Base-by-base conservation (phyloP, 2,888 invertebrate species). In the Mesorhabditis spiculigera region DNA sequence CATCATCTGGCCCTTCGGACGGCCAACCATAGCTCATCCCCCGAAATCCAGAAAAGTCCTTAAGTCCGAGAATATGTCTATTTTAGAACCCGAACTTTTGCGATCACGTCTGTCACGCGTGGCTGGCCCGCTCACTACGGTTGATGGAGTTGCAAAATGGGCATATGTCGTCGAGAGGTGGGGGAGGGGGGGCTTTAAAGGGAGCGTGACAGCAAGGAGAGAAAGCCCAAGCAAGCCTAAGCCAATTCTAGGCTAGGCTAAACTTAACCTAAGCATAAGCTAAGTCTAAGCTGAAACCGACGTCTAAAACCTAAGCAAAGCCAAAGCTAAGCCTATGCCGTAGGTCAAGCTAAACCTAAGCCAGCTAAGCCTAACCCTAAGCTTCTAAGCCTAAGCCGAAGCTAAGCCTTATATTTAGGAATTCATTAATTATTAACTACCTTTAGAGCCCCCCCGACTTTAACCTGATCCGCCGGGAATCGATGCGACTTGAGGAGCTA, bases 101-200 rank as follows among this genome's bases (percentile, higher is more conserved):
- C 70, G 82, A 81, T 67, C 78, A 78, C 65, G 81, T 81, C 42
- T 75, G 79, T 63, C 81, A 74, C 68, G 66, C 73, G 8, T 80
- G 80, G 78, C 68, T 75, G 71, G 66, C 62, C 43, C 44, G 67
- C 44, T 70, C 67, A 4, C 45, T 67, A 44, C 42, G 66, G 45
- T 45, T 65, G 8, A 74, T 68, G 69, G 65, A 69, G 43, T 58
- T 72, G n/a, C 68, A 64, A 13, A 63, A 28, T 16, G 28, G 28
- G 10, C 6, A 8, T 8, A 13, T 16, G 6, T 41, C n/a, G 16
- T 63, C 63, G 63, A 28, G n/a, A 63, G 63, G 63, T 63, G 41
- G 28, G 28, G 28, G n/a, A n/a, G n/a, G 3, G 28, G 28, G 28
- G 3, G 28, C 28, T 28, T 28, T 28, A 28, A 28, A 28, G 28